Evolutionary conservation across 2,113 vertebrate genomes (phyloP).

Genomic region (Toxostoma redivivum): DNA sequence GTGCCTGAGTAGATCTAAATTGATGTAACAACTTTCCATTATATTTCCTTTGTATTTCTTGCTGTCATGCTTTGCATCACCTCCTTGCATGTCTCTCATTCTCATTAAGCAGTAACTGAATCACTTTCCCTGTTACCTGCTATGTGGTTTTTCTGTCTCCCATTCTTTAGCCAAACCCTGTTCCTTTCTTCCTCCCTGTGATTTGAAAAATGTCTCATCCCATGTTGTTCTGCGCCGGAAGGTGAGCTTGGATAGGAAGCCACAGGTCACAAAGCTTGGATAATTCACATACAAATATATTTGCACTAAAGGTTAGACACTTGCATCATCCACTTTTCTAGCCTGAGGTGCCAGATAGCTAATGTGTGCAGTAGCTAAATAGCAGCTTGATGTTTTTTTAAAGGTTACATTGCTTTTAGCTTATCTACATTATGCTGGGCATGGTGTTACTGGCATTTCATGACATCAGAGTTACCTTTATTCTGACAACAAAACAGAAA

Average conservation of each 20-base stretch:
- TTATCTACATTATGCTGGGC: neutral
- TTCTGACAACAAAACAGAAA: constrained; percentile 40
- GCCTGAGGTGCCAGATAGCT: neutral
- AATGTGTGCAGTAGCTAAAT: constrained; percentile 15
- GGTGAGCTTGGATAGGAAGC: neutral
- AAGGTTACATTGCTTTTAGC: constrained; percentile 45
- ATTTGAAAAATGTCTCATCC: neutral
- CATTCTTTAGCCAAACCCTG: neutral
- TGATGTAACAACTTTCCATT: neutral
- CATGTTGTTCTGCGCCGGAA: neutral
- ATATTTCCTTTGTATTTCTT: neutral
- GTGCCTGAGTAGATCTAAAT: neutral
- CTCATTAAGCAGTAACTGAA: neutral
- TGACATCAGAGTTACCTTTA: constrained; percentile 25
- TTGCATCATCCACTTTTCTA: neutral
- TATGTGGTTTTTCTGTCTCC: neutral
- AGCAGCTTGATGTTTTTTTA: constrained; percentile 5
- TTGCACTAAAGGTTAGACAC: neutral
- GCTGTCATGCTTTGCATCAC: neutral
- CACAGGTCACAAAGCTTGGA: neutral
- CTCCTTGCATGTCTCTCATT: neutral
- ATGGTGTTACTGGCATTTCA: constrained; percentile 3
- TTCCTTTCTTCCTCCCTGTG: neutral
- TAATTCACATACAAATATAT: neutral
- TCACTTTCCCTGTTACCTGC: neutral